Percentiles rank a stretch among this genome's conserved stretches.
phyloP scores from a whole-genome alignment of 35 echinoderm and acorn worm genomes.

The Stichopus chloronotus region DNA sequence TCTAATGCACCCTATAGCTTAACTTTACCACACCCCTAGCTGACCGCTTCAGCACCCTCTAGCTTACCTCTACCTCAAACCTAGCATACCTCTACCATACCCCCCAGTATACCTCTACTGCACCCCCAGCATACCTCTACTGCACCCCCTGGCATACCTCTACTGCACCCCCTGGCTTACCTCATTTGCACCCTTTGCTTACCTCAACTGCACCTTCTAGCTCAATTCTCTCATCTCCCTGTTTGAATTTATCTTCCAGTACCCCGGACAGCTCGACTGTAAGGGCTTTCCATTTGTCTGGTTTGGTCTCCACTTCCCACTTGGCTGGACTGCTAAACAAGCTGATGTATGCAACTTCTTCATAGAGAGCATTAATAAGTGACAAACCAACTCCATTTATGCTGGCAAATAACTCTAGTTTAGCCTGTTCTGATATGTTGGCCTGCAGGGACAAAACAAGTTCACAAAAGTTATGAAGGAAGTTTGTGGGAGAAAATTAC shows the following conservation, averaged over 20 bases:
- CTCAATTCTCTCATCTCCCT: slow-evolving; percentile 69
- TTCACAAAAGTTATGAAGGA: background rate
- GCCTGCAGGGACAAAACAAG: slow-evolving; percentile 57
- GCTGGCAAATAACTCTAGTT: slow-evolving; percentile 82
- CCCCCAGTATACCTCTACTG: too few species aligned
- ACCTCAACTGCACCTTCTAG: slow-evolving; percentile 72
- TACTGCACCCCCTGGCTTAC: too few species aligned
- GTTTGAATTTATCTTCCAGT: slow-evolving; percentile 78
- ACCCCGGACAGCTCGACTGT: slow-evolving; percentile 88
- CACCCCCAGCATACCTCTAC: too few species aligned
- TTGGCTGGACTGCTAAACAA: slow-evolving; percentile 81
- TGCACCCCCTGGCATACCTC: too few species aligned
- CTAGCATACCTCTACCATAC: too few species aligned
- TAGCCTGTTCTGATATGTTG: slow-evolving; percentile 86
- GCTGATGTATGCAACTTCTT: slow-evolving; percentile 95
- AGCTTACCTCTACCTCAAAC: too few species aligned
- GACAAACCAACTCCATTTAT: slow-evolving; percentile 85
- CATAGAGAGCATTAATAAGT: slow-evolving; percentile 83
- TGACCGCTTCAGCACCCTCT: too few species aligned
- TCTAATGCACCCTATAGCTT: too few species aligned
- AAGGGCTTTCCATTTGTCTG: slow-evolving; percentile 91
- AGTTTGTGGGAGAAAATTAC: too few species aligned
- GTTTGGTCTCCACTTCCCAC: slow-evolving; percentile 97
- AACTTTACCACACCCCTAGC: too few species aligned
- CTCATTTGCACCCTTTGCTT: background rate